Evolutionary conservation across 2,113 vertebrate species (phyloP).

Genomic region (Benthochromis sp.): DNA sequence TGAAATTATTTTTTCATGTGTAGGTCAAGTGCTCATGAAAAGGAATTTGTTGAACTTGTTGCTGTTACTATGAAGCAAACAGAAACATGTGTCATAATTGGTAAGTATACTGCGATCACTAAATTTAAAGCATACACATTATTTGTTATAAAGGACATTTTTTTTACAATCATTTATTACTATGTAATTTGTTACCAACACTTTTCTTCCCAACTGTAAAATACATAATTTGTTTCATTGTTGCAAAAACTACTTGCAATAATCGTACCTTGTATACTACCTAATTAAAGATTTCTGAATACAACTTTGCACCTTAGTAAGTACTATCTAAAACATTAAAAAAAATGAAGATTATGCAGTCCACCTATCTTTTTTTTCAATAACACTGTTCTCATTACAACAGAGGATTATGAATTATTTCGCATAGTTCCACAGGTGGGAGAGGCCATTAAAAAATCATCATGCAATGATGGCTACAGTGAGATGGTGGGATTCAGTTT

Average conservation of each 20-base stretch:
- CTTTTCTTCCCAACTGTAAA: not conserved
- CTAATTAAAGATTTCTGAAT: not conserved
- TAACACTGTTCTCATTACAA: not conserved
- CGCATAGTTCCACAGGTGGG: slow-evolving; percentile 23
- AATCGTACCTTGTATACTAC: not conserved
- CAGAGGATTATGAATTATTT: slow-evolving; percentile 22
- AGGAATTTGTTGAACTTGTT: not conserved
- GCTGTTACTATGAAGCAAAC: not conserved
- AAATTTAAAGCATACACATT: not conserved
- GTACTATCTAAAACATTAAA: not conserved
- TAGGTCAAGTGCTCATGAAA: not conserved
- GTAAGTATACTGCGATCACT: not conserved
- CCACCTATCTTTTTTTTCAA: not conserved
- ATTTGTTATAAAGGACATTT: not conserved
- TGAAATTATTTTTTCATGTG: not conserved
- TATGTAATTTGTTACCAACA: not conserved
- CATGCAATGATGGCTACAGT: not conserved
- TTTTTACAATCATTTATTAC: not conserved
- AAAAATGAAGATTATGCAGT: not conserved
- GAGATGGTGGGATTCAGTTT: slow-evolving; percentile 7
- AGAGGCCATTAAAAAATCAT: slow-evolving; percentile 46
- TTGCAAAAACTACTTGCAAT: not conserved
- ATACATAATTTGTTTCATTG: not conserved
- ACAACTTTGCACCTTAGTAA: not conserved
- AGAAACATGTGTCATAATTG: not conserved